Base-by-base conservation (phyloP, 2,888 invertebrate species). In the Lacanobia oleracea region DNA sequence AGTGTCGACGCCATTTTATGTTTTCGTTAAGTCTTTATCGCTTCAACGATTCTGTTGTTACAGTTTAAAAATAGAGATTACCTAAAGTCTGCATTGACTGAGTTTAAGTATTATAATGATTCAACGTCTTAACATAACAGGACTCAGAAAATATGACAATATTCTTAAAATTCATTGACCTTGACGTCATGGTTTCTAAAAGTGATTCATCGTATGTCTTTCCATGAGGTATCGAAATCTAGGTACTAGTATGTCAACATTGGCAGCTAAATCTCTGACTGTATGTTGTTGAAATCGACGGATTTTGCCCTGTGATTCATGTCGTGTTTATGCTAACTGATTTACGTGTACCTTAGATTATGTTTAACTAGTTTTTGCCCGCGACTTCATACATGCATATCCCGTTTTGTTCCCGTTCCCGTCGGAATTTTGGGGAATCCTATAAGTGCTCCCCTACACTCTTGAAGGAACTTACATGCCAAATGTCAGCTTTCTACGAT, bases 11-110 rank as follows among this genome's bases (percentile, higher is more conserved):
- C 2, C 23, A 18, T 74, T 59, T 61, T 18, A 21, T 62, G 60
- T 81, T 77, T 81, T 81, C 75, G 63, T 64, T 9, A 10, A 61
- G 23, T 43, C 10, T 51, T 62, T 67, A 81, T 53, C 76, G 57
- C 77, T 62, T 59, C 27, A 76, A 50, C 53, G 65, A 69, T 54
- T 81, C 21, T 62, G 53, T 57, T 76, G n/a, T 62, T 18, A 23
- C 10, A 37, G 14, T 60, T 66, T 65, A 69, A 65, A 79, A 63
- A 82, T 79, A 78, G 40, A 62, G 1, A 65, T 76, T 61, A 51
- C 48, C 6, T 50, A 59, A 79, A 67, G 18, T 18, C 21, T 33
- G n/a, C 51, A 27, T 18, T 72, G 12, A 50, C 5, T 37, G 27
- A 57, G 18, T 69, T 60, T 14, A 3, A 37, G 60, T n/a, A 51